Percentiles rank a stretch among this genome's conserved stretches.
These are phyloP conservation scores for Herpailurus yagouaroundi DNA, from an alignment of 2,113 vertebrate species.

Conservation along the genomic window DNA sequence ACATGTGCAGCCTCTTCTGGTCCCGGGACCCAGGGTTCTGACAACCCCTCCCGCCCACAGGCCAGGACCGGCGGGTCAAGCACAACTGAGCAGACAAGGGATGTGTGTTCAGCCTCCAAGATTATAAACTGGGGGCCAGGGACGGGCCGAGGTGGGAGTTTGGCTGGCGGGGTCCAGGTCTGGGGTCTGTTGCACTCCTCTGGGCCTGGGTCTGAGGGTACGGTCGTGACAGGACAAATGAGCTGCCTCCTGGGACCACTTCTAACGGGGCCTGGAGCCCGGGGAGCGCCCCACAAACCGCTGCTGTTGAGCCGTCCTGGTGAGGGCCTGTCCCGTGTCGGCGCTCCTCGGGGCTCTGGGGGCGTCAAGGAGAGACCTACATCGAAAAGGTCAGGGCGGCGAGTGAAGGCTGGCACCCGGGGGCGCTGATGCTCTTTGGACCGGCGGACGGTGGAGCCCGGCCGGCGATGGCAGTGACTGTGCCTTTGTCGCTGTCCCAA, in stretches of 20 bases:
- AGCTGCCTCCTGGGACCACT: neutral
- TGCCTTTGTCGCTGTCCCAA: neutral
- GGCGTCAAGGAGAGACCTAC: neutral
- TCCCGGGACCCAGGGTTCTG: neutral
- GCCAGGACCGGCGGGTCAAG: accelerated
- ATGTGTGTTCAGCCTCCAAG: neutral
- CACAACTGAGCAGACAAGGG: neutral
- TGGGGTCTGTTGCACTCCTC: accelerated
- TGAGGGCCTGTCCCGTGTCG: accelerated
- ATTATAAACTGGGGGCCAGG: neutral
- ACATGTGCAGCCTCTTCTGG: accelerated
- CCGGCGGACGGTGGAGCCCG: accelerated
- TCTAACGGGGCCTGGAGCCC: neutral
- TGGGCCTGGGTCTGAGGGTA: neutral
- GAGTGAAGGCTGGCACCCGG: accelerated
- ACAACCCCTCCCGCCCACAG: neutral
- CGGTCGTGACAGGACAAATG: accelerated
- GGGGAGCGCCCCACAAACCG: accelerated
- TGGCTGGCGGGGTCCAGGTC: accelerated
- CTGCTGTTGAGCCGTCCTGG: accelerated
- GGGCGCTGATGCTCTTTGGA: neutral
- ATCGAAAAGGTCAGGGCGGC: accelerated
- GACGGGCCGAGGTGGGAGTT: accelerated
- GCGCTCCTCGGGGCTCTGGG: neutral
- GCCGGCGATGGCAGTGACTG: neutral